phyloP scores from a whole-genome alignment of 2,797 vertebrate genomes.

The Tarsius wallacei region DNA sequence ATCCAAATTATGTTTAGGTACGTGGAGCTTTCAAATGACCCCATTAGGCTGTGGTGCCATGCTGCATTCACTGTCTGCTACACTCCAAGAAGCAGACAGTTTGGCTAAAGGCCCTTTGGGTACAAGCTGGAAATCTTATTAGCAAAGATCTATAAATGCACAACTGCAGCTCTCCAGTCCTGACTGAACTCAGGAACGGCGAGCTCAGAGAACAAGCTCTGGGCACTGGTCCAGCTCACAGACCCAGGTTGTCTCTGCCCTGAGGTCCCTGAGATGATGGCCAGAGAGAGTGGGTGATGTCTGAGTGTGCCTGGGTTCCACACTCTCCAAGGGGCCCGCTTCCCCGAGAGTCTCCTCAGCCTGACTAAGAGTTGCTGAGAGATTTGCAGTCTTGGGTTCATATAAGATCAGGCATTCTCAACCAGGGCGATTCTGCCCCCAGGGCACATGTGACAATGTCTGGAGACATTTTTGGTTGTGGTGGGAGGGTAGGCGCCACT shows the following conservation, averaged over 20 bases:
- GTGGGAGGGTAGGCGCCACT: background rate
- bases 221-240: background rate
- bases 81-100: conserved; percentile 49
- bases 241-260: background rate
- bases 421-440: background rate
- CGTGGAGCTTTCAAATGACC: conserved; percentile 39
- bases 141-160: conserved; percentile 56
- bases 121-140: conserved; percentile 77
- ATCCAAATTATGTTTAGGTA: conserved; percentile 67
- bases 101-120: conserved; percentile 42
- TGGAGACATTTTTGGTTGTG: background rate
- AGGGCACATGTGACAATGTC: background rate
- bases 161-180: background rate
- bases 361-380: background rate
- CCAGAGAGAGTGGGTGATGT: background rate
- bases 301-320: background rate
- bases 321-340: background rate
- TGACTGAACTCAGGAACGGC: conserved; percentile 34
- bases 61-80: background rate
- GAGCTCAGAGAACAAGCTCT: background rate
- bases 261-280: too few species aligned
- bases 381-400: background rate
- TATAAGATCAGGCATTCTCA: background rate
- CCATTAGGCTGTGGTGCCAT: background rate
- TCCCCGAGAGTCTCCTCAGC: background rate